These are phyloP conservation scores for Eumerus sabulonum DNA, from an alignment of 2,888 invertebrate genomes.

Conservation along the genomic window DNA sequence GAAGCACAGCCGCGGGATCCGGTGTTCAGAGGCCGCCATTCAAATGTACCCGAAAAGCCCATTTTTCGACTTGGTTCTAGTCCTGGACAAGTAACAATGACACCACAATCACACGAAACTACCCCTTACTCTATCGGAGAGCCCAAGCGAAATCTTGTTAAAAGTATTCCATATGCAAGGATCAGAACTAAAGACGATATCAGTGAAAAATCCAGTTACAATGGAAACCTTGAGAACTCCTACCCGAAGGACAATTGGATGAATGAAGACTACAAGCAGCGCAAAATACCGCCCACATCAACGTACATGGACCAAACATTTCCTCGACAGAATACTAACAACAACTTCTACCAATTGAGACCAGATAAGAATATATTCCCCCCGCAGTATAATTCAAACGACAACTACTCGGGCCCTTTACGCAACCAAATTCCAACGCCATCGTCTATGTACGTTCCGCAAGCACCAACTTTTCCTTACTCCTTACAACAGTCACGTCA, in stretches of 20 bases:
- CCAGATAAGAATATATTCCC: constrained; percentile 17
- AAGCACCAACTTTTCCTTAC: constrained; percentile 6
- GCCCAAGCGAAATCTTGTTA: constrained; percentile 78
- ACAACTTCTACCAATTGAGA: constrained; percentile 26
- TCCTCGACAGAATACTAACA: constrained; percentile 19
- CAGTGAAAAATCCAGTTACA: constrained; percentile 15
- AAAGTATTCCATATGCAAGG: constrained; percentile 36
- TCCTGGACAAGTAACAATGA: constrained; percentile 13
- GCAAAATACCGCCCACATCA: constrained; percentile 3
- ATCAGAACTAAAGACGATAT: constrained; percentile 46
- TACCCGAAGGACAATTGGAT: constrained; percentile 49
- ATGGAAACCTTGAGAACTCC: constrained; percentile 48
- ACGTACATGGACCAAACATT: constrained; percentile 39
- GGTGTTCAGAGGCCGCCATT: constrained; percentile 22
- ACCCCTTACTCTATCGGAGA: constrained; percentile 83
- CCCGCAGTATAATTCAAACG: constrained; percentile 17
- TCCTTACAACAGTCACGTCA: constrained; percentile 64
- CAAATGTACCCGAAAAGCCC: constrained; percentile 30
- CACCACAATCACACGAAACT: constrained; percentile 78
- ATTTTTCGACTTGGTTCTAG: constrained; percentile 10
- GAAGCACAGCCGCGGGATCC: constrained; percentile 12
- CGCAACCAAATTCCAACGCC: constrained; percentile 40
- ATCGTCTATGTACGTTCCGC: constrained; percentile 72
- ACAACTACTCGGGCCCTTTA: constrained; percentile 77
- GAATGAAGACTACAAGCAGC: constrained; percentile 25